A percentile compares a stretch with the other conserved stretches of the same genome.
Evolutionary conservation across 2,797 vertebrate species (phyloP).

Genomic region (Squalus acanthias): DNA sequence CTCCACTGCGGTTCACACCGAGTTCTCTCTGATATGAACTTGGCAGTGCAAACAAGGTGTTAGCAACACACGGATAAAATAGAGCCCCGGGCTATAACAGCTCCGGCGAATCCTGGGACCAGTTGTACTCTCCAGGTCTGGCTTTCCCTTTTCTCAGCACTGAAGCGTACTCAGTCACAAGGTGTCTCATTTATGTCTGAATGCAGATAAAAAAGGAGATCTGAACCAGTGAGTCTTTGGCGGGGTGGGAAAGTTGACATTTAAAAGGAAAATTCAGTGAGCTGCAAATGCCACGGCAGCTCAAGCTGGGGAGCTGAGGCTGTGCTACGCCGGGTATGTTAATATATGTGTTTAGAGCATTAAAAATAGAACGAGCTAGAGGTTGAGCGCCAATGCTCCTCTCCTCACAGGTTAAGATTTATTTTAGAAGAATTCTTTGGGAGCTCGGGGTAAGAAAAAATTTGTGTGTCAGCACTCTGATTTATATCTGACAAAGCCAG

Average conservation of each 20-base stretch:
- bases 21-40: neutral
- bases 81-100: neutral
- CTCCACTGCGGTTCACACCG: neutral
- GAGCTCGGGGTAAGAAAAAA: too few relatives aligned
- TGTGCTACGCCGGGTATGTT: too few relatives aligned
- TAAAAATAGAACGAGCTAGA: too few relatives aligned
- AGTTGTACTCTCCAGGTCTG: neutral
- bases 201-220: neutral
- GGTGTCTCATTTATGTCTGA: neutral
- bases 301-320: too few relatives aligned
- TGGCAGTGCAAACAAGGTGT: neutral
- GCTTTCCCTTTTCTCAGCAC: neutral
- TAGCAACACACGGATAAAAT: neutral
- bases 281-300: too few relatives aligned
- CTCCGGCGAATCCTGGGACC: neutral
- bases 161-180: neutral
- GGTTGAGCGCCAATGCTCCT: too few relatives aligned
- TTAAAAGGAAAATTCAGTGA: neutral
- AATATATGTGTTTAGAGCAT: too few relatives aligned
- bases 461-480: too few relatives aligned
- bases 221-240: neutral
- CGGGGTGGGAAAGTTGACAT: neutral
- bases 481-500: too few relatives aligned
- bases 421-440: too few relatives aligned
- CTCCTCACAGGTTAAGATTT: too few relatives aligned